Conservation (phyloP, 2,888 invertebrate species). For the Limnephilus marmoratus region DNA sequence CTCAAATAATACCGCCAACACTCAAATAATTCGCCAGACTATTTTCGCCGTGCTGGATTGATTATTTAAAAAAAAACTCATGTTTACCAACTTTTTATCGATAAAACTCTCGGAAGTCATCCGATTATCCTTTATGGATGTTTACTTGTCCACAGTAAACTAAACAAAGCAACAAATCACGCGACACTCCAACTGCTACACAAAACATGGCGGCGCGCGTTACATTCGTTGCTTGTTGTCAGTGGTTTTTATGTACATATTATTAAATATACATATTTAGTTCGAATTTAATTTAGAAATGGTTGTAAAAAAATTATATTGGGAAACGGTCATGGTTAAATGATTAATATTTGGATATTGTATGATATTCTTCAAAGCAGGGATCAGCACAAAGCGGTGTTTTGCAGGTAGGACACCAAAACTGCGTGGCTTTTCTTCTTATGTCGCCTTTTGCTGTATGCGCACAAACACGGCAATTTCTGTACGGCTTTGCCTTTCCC, state of each 20-base stretch:
- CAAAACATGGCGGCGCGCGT: not conserved
- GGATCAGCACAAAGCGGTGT: slow-evolving; percentile 39
- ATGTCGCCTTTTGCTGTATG: slow-evolving; percentile 6
- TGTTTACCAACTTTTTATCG: slow-evolving; percentile 17
- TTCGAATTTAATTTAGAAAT: not conserved
- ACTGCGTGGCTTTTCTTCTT: slow-evolving; percentile 52
- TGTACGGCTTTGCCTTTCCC: not conserved
- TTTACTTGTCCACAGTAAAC: not conserved
- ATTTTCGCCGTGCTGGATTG: no score
- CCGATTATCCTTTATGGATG: not conserved
- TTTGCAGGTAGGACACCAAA: slow-evolving; percentile 40
- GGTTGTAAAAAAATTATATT: slow-evolving; percentile 5
- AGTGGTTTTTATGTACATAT: not conserved
- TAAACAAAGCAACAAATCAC: no score
- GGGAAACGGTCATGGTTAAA: slow-evolving; percentile 49
- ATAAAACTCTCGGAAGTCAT: not conserved
- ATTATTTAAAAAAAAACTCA: no score
- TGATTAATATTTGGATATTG: slow-evolving; percentile 67
- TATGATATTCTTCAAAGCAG: slow-evolving; percentile 52
- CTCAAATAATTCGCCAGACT: no score
- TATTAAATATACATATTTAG: not conserved
- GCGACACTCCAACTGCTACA: not conserved
- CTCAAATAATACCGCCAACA: no score
- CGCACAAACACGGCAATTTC: slow-evolving; percentile 9
- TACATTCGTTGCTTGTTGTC: not conserved